phyloP scores from a whole-genome alignment of 1,140 invertebrate species.

The Anagrus nilaparvatae region DNA sequence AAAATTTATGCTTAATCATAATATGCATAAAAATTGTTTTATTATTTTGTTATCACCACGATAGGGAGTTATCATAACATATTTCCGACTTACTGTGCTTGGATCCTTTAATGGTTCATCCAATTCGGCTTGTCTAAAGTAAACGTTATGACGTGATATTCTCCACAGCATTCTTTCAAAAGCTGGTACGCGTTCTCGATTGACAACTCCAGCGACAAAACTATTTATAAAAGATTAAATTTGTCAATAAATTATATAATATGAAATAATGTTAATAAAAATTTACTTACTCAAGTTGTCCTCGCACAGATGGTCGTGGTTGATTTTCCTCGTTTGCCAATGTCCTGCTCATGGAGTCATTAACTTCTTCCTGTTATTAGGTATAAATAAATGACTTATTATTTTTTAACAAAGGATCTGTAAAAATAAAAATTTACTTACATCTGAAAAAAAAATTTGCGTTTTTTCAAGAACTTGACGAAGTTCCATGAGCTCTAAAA shows the following conservation, averaged over 20 bases:
- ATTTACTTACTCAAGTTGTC: conserved; percentile 43
- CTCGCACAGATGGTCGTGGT: conserved; percentile 24
- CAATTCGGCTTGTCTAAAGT: conserved; percentile 81
- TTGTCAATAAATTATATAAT: too few relatives aligned
- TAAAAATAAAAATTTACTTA: conserved; percentile 47
- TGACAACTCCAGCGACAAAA: conserved; percentile 79
- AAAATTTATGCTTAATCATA: too few relatives aligned
- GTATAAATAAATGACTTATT: conserved; percentile 35
- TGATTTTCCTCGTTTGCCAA: conserved; percentile 40
- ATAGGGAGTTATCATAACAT: too few relatives aligned
- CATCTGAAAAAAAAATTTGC: conserved; percentile 96
- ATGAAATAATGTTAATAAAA: too few relatives aligned
- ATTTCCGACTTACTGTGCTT: conserved; percentile 65
- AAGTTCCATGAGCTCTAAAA: conserved; percentile 89
- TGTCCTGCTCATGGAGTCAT: conserved; percentile 50
- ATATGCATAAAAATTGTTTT: too few relatives aligned
- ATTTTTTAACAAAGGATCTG: conserved; percentile 38
- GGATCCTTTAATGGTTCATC: conserved; percentile 85
- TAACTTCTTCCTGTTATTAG: conserved; percentile 50
- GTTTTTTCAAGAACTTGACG: conserved; percentile 94
- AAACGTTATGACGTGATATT: conserved; percentile 86
- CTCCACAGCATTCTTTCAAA: conserved; percentile 98
- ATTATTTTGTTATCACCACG: too few relatives aligned
- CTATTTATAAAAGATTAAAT: conserved; percentile 37
- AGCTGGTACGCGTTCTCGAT: conserved; percentile 80